Conservation (phyloP, 2,113 vertebrate species). For the Corvus cornix region DNA sequence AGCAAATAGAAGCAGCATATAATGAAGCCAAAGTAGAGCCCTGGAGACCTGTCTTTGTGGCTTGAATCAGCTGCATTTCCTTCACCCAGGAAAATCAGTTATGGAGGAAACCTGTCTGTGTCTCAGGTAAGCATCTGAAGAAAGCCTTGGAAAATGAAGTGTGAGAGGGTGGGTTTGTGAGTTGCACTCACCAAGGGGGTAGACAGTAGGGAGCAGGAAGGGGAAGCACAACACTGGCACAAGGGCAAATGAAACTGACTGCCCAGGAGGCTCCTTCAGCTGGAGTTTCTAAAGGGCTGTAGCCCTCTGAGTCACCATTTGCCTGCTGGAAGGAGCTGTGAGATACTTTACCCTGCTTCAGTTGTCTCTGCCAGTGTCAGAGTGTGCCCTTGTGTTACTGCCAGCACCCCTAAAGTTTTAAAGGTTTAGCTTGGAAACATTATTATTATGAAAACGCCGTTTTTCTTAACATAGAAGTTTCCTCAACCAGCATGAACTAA, state of each 20-base stretch:
- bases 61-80: background rate
- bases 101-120: background rate
- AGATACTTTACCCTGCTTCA: background rate
- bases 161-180: background rate
- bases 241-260: background rate
- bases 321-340: background rate
- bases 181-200: background rate
- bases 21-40: background rate
- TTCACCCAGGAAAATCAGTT: background rate
- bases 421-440: background rate
- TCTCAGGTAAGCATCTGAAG: rapidly evolving
- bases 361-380: background rate
- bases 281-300: background rate
- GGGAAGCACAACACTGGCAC: background rate
- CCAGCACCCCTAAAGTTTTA: background rate
- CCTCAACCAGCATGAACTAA: background rate
- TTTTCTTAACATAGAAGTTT: background rate
- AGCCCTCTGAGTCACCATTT: background rate
- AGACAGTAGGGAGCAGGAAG: background rate
- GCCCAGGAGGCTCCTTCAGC: background rate
- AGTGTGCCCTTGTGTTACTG: background rate
- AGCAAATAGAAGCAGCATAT: background rate
- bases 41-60: background rate
- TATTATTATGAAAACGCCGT: background rate
- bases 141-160: background rate